Percentiles rank a stretch among this genome's conserved stretches.
Evolutionary conservation across 2,797 vertebrate species (phyloP).

Genomic region (Bradypus variegatus): DNA sequence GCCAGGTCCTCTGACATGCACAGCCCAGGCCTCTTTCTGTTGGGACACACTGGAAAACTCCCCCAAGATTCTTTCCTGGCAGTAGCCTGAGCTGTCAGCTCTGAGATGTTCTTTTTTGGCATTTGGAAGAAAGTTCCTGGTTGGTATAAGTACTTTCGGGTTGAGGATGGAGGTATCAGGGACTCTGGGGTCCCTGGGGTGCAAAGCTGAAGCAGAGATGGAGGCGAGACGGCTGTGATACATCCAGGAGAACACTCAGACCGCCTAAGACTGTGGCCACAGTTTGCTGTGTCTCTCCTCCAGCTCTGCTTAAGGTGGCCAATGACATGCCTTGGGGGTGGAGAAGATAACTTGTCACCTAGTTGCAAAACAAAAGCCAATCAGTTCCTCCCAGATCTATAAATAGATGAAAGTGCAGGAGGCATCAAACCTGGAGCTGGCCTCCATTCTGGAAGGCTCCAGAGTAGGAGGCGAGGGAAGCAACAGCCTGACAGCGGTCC

Average conservation of each 20-base stretch:
- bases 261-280: fast-evolving
- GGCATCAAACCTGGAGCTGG: background rate
- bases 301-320: background rate
- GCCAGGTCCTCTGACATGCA: fast-evolving
- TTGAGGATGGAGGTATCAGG: background rate
- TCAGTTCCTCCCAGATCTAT: background rate
- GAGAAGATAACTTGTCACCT: conserved; percentile 8
- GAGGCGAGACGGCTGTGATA: background rate
- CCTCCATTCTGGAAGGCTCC: background rate
- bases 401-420: background rate
- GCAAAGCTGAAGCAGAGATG: background rate
- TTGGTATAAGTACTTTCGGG: background rate
- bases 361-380: background rate
- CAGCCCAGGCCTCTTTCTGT: background rate
- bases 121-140: background rate
- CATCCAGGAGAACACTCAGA: fast-evolving
- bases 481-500: background rate
- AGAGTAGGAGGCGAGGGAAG: background rate
- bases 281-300: fast-evolving
- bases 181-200: background rate
- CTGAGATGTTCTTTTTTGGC: background rate
- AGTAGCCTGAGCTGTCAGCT: fast-evolving
- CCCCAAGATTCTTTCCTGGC: background rate
- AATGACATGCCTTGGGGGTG: background rate
- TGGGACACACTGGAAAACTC: fast-evolving